These are phyloP conservation scores for Montipora cactus DNA, from an alignment of 64 coral and sea anemone species.

Conservation along the genomic window DNA sequence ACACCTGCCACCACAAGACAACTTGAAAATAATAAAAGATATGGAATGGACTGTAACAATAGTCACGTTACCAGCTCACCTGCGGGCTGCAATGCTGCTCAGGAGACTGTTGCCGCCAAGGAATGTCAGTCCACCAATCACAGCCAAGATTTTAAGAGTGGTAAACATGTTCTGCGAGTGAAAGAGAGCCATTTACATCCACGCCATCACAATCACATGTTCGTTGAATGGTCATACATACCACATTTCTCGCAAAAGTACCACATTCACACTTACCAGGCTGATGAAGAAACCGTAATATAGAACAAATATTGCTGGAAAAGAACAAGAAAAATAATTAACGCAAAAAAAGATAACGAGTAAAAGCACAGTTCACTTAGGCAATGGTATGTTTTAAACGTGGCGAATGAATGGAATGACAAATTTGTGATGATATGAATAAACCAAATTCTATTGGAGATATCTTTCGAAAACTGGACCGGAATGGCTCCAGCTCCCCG, in stretches of 20 bases:
- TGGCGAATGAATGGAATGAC: too few species aligned
- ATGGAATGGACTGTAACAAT: background rate
- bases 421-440: too few species aligned
- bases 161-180: slow-evolving; percentile 92
- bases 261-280: slow-evolving; percentile 61
- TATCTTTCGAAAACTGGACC: too few species aligned
- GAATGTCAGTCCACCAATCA: slow-evolving; percentile 84
- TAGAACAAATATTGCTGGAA: slow-evolving; percentile 90
- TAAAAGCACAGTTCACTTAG: too few species aligned
- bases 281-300: slow-evolving; percentile 88
- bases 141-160: slow-evolving; percentile 91
- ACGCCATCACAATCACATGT: background rate
- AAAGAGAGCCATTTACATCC: background rate
- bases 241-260: too few species aligned
- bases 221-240: too few species aligned
- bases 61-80: slow-evolving; percentile 65
- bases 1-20: too few species aligned
- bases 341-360: background rate
- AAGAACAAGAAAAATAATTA: background rate
- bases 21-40: background rate
- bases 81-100: slow-evolving; percentile 80
- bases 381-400: too few species aligned
- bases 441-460: too few species aligned
- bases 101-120: slow-evolving; percentile 91
- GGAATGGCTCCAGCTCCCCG: too few species aligned